Percentiles rank a stretch among this genome's conserved stretches.
phyloP scores from a whole-genome alignment of 1,140 invertebrate genomes.

The Teleogryllus occipitalis region DNA sequence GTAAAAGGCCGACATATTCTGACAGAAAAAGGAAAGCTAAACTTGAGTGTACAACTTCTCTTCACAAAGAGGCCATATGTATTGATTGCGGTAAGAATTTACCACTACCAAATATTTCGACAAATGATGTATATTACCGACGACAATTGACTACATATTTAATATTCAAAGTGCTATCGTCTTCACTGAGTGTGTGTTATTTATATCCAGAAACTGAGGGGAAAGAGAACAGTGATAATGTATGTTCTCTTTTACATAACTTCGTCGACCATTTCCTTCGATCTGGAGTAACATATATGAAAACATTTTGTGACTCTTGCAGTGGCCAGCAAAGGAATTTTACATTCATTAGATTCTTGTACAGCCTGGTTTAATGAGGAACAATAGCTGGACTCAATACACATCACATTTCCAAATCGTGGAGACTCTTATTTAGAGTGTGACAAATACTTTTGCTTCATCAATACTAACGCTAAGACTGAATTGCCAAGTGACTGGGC shows the following conservation, averaged over 20 bases:
- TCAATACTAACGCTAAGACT: conserved; percentile 7
- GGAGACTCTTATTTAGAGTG: conserved; percentile 21
- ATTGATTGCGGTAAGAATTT: conserved; percentile 26
- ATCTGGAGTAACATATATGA: not conserved
- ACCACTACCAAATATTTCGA: conserved; percentile 22
- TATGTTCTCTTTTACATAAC: conserved; percentile 11
- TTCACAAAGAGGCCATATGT: conserved; percentile 21
- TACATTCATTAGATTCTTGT: conserved; percentile 7
- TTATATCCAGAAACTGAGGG: conserved; percentile 22
- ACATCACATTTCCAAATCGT: conserved; percentile 15
- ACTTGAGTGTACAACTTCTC: not conserved
- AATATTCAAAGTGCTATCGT: conserved; percentile 24
- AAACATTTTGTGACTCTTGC: conserved; percentile 12
- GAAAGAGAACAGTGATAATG: conserved; percentile 11
- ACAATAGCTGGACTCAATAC: conserved; percentile 16
- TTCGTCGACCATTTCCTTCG: not conserved
- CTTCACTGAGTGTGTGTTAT: conserved; percentile 21
- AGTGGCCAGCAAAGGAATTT: conserved; percentile 14
- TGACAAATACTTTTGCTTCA: conserved; percentile 21
- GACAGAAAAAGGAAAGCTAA: conserved; percentile 9
- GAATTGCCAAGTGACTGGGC: conserved; percentile 18
- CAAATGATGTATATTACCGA: conserved; percentile 26
- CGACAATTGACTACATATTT: conserved; percentile 23
- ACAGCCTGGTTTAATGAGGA: conserved; percentile 14
- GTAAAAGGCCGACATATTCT: conserved; percentile 22